These are phyloP conservation scores for Helleia helle DNA, from an alignment of 2,888 invertebrate species.

Conservation along the genomic window DNA sequence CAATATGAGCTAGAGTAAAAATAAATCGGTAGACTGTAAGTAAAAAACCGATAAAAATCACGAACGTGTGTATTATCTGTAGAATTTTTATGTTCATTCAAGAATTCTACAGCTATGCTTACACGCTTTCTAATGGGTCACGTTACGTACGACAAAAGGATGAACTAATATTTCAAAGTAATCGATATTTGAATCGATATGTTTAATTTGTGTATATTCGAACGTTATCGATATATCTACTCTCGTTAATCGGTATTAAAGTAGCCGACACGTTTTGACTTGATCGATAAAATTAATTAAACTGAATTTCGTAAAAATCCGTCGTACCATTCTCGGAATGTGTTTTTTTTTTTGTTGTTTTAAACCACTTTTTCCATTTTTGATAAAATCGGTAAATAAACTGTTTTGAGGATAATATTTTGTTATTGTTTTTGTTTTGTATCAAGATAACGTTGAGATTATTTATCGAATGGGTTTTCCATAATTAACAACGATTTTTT, in stretches of 20 bases:
- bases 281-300: slow-evolving; percentile 47
- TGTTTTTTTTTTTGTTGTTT: slow-evolving; percentile 24
- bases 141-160: slow-evolving; percentile 27
- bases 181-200: slow-evolving; percentile 45
- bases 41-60: not conserved
- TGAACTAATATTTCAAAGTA: slow-evolving; percentile 38
- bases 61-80: not conserved
- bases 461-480: too few relatives aligned
- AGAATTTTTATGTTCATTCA: slow-evolving; percentile 8
- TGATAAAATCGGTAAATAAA: slow-evolving; percentile 2
- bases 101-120: slow-evolving; percentile 37
- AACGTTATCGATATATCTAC: slow-evolving; percentile 48
- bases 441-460: too few relatives aligned
- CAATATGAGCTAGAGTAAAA: too few relatives aligned
- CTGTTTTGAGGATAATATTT: not conserved
- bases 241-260: slow-evolving; percentile 50
- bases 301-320: slow-evolving; percentile 5
- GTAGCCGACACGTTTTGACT: slow-evolving; percentile 46
- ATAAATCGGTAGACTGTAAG: too few relatives aligned
- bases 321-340: slow-evolving; percentile 16
- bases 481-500: too few relatives aligned
- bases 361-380: slow-evolving; percentile 10
- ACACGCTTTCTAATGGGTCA: slow-evolving; percentile 30
- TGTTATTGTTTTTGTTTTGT: slow-evolving; percentile 4
- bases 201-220: slow-evolving; percentile 16